These are phyloP conservation scores for Oncorhynchus tshawytscha DNA, from an alignment of 2,113 vertebrate species.

Conservation along the genomic window DNA sequence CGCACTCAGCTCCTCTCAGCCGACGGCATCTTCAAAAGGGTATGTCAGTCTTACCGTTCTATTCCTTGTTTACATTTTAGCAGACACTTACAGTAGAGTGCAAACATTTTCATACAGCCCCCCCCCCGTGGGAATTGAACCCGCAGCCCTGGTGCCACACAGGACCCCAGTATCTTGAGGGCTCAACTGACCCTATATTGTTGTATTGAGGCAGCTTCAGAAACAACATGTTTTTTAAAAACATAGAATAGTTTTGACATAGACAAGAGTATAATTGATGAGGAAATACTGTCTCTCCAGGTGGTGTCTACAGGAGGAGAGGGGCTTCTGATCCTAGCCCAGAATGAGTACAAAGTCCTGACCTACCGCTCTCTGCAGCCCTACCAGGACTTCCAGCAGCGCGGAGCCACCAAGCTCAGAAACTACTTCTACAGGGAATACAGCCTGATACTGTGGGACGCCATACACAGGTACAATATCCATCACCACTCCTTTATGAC, in stretches of 20 bases:
- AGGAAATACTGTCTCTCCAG: slow-evolving; percentile 28
- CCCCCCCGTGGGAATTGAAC: too few relatives aligned
- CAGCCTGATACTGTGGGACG: slow-evolving; percentile 65
- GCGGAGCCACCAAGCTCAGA: slow-evolving; percentile 52
- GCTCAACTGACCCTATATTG: too few relatives aligned
- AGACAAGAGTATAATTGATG: too few relatives aligned
- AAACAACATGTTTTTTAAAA: too few relatives aligned
- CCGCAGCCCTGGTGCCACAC: too few relatives aligned
- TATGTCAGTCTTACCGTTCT: slow-evolving; percentile 15
- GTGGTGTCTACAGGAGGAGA: slow-evolving; percentile 67
- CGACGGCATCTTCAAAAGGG: slow-evolving; percentile 71
- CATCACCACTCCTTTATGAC: too few relatives aligned
- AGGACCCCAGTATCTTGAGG: too few relatives aligned
- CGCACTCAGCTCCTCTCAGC: slow-evolving; percentile 68
- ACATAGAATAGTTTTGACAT: too few relatives aligned
- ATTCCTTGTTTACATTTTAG: too few relatives aligned
- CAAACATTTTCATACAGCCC: too few relatives aligned
- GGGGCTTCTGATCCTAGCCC: slow-evolving; percentile 59
- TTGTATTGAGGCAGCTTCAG: too few relatives aligned
- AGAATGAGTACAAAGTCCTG: slow-evolving; percentile 63
- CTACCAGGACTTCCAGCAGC: slow-evolving; percentile 49
- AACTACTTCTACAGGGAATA: slow-evolving; percentile 70
- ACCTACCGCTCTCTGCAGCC: slow-evolving; percentile 73
- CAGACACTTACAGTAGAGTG: too few relatives aligned
- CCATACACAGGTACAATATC: slow-evolving; percentile 51